phyloP scores from a whole-genome alignment of 2,113 vertebrate species.

The Penelope pileata region DNA sequence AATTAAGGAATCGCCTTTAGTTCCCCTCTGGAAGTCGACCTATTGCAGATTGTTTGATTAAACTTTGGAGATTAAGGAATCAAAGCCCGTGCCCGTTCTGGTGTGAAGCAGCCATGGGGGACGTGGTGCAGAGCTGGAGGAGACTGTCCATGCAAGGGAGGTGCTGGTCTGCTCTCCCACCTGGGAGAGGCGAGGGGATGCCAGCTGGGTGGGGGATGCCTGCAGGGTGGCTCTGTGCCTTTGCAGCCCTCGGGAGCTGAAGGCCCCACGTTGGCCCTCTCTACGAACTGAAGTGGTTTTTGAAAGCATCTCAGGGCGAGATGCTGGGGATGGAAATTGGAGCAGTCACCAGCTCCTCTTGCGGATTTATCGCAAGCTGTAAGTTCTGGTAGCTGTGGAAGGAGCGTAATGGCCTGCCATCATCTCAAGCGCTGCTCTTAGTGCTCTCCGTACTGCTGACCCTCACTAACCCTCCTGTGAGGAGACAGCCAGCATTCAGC shows the following conservation, averaged over 20 bases:
- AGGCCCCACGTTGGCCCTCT: neutral
- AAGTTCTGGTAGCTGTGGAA: neutral
- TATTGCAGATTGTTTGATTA: neutral
- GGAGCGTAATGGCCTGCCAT: neutral
- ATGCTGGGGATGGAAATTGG: neutral
- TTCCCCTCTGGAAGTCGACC: conserved; percentile 19
- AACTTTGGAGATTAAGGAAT: neutral
- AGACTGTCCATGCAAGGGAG: rapidly evolving
- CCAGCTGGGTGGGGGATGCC: neutral
- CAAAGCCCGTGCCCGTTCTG: neutral
- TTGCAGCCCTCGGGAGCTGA: neutral
- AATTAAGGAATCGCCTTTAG: conserved; percentile 35
- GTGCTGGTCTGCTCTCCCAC: neutral
- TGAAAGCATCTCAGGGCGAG: neutral
- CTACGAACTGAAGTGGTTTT: neutral
- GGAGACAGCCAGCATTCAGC: neutral
- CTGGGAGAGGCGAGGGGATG: too few relatives aligned
- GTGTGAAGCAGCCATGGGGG: neutral
- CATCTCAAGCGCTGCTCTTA: neutral
- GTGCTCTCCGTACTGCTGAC: neutral
- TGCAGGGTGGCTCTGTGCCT: neutral
- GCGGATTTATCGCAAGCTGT: neutral
- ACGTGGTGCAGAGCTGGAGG: rapidly evolving
- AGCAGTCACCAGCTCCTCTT: neutral
- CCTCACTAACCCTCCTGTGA: neutral